These are phyloP conservation scores for Cynoglossus semilaevis DNA, from an alignment of 2,113 vertebrate genomes.

Conservation along the genomic window DNA sequence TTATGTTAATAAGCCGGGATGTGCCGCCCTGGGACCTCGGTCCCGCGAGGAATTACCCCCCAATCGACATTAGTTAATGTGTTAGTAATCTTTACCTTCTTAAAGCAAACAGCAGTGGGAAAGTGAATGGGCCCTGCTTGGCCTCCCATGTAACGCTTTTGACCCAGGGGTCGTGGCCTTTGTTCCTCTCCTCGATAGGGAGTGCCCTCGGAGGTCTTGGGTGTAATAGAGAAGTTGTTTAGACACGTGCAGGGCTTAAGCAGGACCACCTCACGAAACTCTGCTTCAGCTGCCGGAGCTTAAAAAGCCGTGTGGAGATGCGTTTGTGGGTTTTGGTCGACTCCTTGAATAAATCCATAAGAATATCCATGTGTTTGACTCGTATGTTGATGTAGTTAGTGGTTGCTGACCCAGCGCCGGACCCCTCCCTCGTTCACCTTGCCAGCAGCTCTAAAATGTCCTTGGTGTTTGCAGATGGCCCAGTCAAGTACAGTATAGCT, in stretches of 20 bases:
- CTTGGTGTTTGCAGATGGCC: constrained; percentile 41
- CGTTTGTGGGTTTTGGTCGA: constrained; percentile 35
- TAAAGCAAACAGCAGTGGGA: constrained; percentile 86
- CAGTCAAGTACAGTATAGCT: constrained; percentile 1
- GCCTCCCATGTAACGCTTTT: constrained; percentile 86
- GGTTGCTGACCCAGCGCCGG: constrained; percentile 53
- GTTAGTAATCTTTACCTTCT: constrained; percentile 91
- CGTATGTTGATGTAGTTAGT: constrained; percentile 28
- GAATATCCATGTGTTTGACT: constrained; percentile 29
- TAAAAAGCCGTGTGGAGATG: constrained; percentile 4
- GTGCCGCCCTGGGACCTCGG: constrained; percentile 70
- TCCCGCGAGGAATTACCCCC: constrained; percentile 83
- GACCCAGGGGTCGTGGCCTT: constrained; percentile 86
- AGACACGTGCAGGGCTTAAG: constrained; percentile 82
- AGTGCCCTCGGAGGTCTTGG: constrained; percentile 84
- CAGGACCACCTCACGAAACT: constrained; percentile 61
- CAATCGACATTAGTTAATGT: constrained; percentile 92
- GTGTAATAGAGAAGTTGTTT: constrained; percentile 88
- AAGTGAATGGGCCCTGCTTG: constrained; percentile 80
- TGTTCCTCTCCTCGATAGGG: constrained; percentile 82
- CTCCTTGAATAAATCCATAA: constrained; percentile 27
- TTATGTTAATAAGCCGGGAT: constrained; percentile 73
- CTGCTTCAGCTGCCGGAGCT: constrained; percentile 39
- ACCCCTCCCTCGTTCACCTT: not conserved
- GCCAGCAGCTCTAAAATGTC: constrained; percentile 17